phyloP scores from a whole-genome alignment of 1,140 invertebrate genomes.

The Caerostris extrusa region DNA sequence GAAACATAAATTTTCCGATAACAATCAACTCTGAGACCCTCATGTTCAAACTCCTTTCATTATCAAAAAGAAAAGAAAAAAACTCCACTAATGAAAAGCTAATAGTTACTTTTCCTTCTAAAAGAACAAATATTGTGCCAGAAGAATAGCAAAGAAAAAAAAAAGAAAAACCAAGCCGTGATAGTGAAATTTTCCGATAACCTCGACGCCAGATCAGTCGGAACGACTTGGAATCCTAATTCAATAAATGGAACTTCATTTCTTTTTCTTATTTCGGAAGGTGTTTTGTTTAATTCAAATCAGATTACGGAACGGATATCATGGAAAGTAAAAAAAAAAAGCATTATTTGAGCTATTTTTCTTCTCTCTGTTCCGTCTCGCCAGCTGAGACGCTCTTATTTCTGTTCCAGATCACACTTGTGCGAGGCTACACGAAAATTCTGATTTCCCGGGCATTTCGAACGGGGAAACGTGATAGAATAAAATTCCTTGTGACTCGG shows the following conservation, averaged over 20 bases:
- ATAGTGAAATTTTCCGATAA: constrained; percentile 18
- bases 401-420: constrained; percentile 28
- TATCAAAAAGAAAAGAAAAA: background rate
- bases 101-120: background rate
- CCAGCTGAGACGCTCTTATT: constrained; percentile 36
- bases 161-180: background rate
- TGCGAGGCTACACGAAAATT: background rate
- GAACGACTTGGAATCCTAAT: constrained; percentile 25
- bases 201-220: constrained; percentile 15
- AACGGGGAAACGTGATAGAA: background rate
- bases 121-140: background rate
- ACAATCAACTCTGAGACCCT: background rate
- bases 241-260: constrained; percentile 23
- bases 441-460: background rate
- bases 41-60: background rate
- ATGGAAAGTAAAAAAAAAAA: background rate
- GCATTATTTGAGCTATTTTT: background rate
- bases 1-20: background rate
- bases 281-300: constrained; percentile 49
- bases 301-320: background rate
- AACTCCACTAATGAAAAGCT: background rate
- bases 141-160: background rate
- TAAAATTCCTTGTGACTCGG: background rate
- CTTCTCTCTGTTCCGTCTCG: background rate
- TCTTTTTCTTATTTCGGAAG: constrained; percentile 1